Evolutionary conservation across 2,113 vertebrate species (phyloP).

Genomic region (Acanthisitta chloris): DNA sequence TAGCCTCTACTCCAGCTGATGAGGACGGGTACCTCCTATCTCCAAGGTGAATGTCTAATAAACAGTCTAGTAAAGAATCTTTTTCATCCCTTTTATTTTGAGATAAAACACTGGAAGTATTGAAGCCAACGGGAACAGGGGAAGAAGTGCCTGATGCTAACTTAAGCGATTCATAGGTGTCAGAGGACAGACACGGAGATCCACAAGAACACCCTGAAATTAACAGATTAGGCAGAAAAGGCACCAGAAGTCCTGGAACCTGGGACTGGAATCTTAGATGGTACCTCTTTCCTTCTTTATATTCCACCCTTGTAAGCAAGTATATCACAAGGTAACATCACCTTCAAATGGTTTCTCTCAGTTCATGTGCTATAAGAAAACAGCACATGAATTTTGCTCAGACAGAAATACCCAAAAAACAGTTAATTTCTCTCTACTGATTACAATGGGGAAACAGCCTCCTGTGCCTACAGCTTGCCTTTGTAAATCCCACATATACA

Average conservation of each 20-base stretch:
- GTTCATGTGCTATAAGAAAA: background rate
- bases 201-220: background rate
- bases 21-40: background rate
- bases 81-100: background rate
- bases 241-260: background rate
- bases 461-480: background rate
- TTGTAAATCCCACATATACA: background rate
- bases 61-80: background rate
- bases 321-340: fast-evolving
- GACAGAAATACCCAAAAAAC: background rate
- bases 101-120: background rate
- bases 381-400: background rate
- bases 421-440: background rate
- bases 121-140: background rate
- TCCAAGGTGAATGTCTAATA: background rate
- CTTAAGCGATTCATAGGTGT: background rate
- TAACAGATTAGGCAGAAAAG: background rate
- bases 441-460: background rate
- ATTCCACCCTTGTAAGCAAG: background rate
- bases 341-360: background rate
- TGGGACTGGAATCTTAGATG: background rate
- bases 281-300: background rate
- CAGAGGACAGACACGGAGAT: background rate
- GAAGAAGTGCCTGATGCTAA: background rate
- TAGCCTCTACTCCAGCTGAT: background rate